Conservation (phyloP, 2,113 vertebrate species). For the Carassius gibelio region DNA sequence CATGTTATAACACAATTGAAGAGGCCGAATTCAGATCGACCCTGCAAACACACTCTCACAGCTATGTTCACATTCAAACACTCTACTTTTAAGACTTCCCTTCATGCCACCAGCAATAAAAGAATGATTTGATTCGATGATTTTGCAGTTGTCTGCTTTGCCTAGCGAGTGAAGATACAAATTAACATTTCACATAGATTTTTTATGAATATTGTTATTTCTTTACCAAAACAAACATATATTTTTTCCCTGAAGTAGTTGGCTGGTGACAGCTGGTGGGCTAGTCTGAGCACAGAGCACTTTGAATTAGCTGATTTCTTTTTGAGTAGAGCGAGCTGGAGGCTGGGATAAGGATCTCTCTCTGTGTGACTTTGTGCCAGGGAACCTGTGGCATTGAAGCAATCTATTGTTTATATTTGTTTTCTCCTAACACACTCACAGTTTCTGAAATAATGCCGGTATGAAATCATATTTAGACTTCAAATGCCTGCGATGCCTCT, state of each 20-base stretch:
- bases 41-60: not conserved
- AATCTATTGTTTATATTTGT: slow-evolving; percentile 6
- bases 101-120: not conserved
- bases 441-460: not conserved
- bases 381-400: not conserved
- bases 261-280: slow-evolving; percentile 35
- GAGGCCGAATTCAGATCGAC: not conserved
- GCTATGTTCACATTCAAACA: not conserved
- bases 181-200: slow-evolving; percentile 6
- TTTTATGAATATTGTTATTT: slow-evolving; percentile 4
- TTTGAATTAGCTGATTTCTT: slow-evolving; percentile 35
- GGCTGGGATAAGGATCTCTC: slow-evolving; percentile 4
- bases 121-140: not conserved
- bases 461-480: not conserved
- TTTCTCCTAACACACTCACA: not conserved
- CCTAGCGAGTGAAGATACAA: not conserved
- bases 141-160: slow-evolving; percentile 13
- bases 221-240: slow-evolving; percentile 7
- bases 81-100: not conserved
- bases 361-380: not conserved
- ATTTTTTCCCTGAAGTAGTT: not conserved
- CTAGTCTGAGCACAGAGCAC: not conserved
- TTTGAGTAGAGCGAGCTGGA: not conserved
- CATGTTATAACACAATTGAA: not conserved
- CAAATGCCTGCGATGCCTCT: not conserved